Base-by-base conservation (phyloP, 2,888 invertebrate genomes). In the Nymphalis urticae region DNA sequence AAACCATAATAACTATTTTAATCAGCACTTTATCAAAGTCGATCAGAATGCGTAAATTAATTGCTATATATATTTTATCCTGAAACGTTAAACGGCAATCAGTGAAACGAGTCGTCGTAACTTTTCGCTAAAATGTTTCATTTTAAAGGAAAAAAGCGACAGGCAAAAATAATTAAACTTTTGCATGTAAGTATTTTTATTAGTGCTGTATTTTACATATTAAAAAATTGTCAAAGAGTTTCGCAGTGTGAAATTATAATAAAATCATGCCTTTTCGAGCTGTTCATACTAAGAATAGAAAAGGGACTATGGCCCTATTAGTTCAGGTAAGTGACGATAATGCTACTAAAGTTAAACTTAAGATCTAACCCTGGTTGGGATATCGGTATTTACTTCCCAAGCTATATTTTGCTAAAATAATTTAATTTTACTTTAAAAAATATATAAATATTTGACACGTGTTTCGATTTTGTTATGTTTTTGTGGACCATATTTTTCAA, bases 101-200 rank as follows among this genome's bases (percentile, higher is more conserved):
- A 19, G 36, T 13, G 1, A 42, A 58, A 19, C 6, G 13, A 19
- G 36, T 42, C 42, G 58, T 58, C 19, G 42, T 58, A 65, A 47
- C 36, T 51, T 53, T 17, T 56, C 50, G 24, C n/a, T 63, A 66
- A 67, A 75, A 89, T 89, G 89, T 85, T 85, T 75, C 76, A 76
- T 59, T 80, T 78, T 17, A 87, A 83, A 81, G 79, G 84, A 27
- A 87, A 84, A 72, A 85, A 81, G 67, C 79, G 83, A 71, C 79
- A 85, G 72, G 84, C 83, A 3, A 56, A 82, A 74, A 84, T 86
- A 66, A 83, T 86, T 59, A 71, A 56, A 48, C 73, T 85, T 56
- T 70, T 85, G 62, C 80, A 84, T 73, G 86, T 87, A 74, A 87
- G 85, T 85, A 74, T 16, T 13, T 53, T 64, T 10, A n/a, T 60